Percentiles rank a stretch among this genome's conserved stretches.
Conservation (phyloP, 2,113 vertebrate species). For the Semicossyphus pulcher region DNA sequence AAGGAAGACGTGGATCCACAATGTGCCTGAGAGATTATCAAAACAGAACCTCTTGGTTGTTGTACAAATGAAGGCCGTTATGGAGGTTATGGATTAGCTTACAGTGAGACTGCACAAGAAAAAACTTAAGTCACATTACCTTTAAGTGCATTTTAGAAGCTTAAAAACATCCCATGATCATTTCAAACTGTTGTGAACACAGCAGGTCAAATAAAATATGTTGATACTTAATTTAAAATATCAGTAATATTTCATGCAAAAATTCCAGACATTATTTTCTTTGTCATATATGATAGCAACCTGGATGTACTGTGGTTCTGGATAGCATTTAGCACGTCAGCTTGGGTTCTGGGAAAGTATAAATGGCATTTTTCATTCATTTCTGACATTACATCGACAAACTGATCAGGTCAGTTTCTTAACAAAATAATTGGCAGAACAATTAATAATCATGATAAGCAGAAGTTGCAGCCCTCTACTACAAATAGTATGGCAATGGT, state of each 20-base stretch:
- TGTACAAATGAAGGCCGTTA: conserved; percentile 15
- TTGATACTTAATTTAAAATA: no score
- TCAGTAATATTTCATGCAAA: no score
- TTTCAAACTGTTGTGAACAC: neutral
- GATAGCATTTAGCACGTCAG: no score
- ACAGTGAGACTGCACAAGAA: neutral
- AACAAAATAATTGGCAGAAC: no score
- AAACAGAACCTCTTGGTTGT: neutral
- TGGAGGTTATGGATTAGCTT: conserved; percentile 7
- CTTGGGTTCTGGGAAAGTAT: neutral
- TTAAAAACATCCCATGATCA: neutral
- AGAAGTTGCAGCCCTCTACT: no score
- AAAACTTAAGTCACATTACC: neutral
- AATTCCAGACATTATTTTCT: no score
- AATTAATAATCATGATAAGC: no score
- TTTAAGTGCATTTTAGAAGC: neutral
- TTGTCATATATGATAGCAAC: no score
- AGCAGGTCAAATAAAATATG: neutral
- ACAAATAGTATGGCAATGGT: no score
- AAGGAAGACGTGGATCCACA: neutral
- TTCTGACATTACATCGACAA: no score
- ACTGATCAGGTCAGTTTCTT: no score
- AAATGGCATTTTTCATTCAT: neutral
- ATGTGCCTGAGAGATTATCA: neutral
- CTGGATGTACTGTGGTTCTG: no score